Percentiles rank a stretch among this genome's conserved stretches.
Conservation (phyloP, 2,888 invertebrate species). For the Microctonus aethiopoides region DNA sequence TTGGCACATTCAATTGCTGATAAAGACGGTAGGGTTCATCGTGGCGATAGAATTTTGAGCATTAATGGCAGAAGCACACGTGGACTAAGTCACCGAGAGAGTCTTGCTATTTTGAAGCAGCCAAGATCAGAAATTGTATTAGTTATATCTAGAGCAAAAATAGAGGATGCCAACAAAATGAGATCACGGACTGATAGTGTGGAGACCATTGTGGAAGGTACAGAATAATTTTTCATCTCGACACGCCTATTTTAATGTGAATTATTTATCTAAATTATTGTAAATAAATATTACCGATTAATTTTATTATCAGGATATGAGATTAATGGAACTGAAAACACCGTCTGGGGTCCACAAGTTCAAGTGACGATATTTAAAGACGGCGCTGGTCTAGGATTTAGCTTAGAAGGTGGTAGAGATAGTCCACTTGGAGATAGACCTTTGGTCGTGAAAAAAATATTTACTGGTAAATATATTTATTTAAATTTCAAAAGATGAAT, state of each 20-base stretch:
- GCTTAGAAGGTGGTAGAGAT: constrained; percentile 92
- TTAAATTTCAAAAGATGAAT: neutral
- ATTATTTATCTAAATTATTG: neutral
- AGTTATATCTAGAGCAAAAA: constrained; percentile 74
- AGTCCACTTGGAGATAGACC: constrained; percentile 91
- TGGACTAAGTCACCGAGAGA: constrained; percentile 87
- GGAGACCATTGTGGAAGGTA: constrained; percentile 64
- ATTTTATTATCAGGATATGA: constrained; percentile 53
- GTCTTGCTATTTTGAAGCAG: constrained; percentile 84
- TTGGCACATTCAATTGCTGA: constrained; percentile 87
- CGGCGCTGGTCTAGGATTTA: constrained; percentile 92
- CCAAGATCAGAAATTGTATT: constrained; percentile 83
- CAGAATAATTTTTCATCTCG: neutral
- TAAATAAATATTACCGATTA: neutral
- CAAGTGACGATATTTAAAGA: constrained; percentile 75
- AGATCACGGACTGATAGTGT: constrained; percentile 59
- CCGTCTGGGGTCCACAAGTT: constrained; percentile 71
- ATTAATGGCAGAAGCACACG: constrained; percentile 88
- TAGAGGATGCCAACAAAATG: constrained; percentile 52
- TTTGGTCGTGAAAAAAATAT: constrained; percentile 90
- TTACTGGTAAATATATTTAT: constrained; percentile 78
- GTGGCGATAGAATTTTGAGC: constrained; percentile 88
- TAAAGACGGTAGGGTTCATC: constrained; percentile 85
- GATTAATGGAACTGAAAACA: constrained; percentile 63
- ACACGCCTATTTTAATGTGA: neutral